Conservation (phyloP, 2,797 vertebrate genomes). For the Gymnoscopelus microlampas region DNA sequence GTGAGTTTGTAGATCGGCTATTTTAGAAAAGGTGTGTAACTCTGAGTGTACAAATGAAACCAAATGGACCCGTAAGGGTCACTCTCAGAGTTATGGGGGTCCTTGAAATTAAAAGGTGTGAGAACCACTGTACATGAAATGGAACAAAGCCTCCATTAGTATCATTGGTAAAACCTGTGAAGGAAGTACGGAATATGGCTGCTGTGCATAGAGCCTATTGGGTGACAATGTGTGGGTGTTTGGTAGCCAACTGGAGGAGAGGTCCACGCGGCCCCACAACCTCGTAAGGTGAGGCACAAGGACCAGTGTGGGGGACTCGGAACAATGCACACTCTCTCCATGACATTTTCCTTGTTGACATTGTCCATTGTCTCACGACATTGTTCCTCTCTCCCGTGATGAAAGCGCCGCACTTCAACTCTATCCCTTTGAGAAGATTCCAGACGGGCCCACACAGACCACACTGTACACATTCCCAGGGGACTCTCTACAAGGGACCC, state of each 20-base stretch:
- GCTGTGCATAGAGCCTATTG: conserved; percentile 29
- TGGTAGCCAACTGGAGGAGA: conserved; percentile 12
- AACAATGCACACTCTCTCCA: conserved; percentile 70
- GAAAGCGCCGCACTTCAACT: conserved; percentile 56
- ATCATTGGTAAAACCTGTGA: too few relatives aligned
- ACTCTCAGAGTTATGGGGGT: too few relatives aligned
- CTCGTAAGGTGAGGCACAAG: conserved; percentile 67
- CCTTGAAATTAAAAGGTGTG: too few relatives aligned
- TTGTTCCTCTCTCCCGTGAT: conserved; percentile 62
- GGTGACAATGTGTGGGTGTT: conserved; percentile 54
- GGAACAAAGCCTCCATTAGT: too few relatives aligned
- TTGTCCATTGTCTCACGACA: too few relatives aligned
- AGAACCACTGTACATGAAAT: too few relatives aligned
- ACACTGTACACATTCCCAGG: conserved; percentile 66
- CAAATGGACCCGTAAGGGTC: too few relatives aligned
- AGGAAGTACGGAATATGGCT: too few relatives aligned
- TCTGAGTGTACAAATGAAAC: too few relatives aligned
- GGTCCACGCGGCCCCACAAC: conserved; percentile 49
- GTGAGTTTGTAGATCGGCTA: too few relatives aligned
- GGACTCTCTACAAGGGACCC: conserved; percentile 63
- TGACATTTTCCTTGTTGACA: conserved; percentile 40
- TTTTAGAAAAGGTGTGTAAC: too few relatives aligned
- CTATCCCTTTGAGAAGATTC: conserved; percentile 74
- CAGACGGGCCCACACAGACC: conserved; percentile 73
- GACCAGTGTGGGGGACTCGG: conserved; percentile 44